phyloP scores from a whole-genome alignment of 2,888 invertebrate species.

The Oeneis ivallda region DNA sequence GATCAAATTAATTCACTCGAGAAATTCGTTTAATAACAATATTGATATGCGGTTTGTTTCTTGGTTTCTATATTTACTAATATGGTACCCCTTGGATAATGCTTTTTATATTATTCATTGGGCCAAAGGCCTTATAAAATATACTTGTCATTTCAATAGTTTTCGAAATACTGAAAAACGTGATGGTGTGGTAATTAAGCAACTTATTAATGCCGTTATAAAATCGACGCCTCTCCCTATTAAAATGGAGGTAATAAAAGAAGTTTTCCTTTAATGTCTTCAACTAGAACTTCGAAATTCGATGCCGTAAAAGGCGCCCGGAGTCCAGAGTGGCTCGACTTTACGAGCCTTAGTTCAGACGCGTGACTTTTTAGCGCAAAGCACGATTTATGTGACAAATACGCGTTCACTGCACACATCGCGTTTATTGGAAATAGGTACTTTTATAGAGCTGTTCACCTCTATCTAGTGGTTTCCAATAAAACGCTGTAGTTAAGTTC shows the following conservation, averaged over 20 bases:
- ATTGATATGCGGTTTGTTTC: too few species aligned
- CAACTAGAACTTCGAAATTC: conserved; percentile 54
- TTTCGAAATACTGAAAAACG: conserved; percentile 19
- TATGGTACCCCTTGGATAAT: too few species aligned
- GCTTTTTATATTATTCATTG: too few species aligned
- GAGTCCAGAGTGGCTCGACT: conserved; percentile 36
- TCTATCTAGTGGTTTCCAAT: too few species aligned
- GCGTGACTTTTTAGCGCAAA: conserved; percentile 66
- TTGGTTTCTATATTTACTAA: too few species aligned
- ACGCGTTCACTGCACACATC: conserved; percentile 31
- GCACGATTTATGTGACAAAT: conserved; percentile 53
- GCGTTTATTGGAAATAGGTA: conserved; percentile 20
- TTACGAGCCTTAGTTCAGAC: conserved; percentile 46
- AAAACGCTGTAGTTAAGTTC: too few species aligned
- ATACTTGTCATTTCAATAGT: background rate
- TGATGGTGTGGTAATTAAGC: conserved; percentile 55
- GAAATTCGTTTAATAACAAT: too few species aligned
- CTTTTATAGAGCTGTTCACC: too few species aligned
- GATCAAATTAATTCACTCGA: too few species aligned
- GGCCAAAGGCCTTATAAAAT: too few species aligned
- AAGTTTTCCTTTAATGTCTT: conserved; percentile 69
- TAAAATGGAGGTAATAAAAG: conserved; percentile 54
- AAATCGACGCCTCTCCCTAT: conserved; percentile 57
- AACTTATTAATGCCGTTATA: conserved; percentile 73
- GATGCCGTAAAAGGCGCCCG: conserved; percentile 52